A percentile compares a stretch with the other conserved stretches of the same genome.
Conservation (phyloP, 2,888 invertebrate species). For the Vannuccia rotundouncinata region DNA sequence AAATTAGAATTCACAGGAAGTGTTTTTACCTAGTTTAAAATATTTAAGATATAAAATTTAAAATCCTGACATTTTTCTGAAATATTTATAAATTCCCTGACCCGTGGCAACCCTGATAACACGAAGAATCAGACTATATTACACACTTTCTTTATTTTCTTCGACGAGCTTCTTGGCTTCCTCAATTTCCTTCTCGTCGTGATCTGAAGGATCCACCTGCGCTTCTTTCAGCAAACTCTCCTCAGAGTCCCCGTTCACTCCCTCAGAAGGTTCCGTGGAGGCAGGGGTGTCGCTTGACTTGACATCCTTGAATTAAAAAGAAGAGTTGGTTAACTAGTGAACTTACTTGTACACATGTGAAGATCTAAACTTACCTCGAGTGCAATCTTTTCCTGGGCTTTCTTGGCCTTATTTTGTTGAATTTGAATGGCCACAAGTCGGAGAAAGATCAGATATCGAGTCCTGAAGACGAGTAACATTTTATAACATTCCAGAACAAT, state of each 20-base stretch:
- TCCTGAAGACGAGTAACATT: constrained; percentile 45
- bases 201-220: constrained; percentile 55
- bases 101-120: too few species aligned
- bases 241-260: not conserved
- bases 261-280: not conserved
- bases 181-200: constrained; percentile 61
- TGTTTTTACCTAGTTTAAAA: too few species aligned
- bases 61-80: too few species aligned
- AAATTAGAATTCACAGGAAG: too few species aligned
- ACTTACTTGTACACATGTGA: too few species aligned
- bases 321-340: too few species aligned
- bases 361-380: too few species aligned
- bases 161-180: constrained; percentile 86
- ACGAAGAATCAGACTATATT: too few species aligned
- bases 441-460: constrained; percentile 81
- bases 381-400: constrained; percentile 45
- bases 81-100: too few species aligned
- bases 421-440: constrained; percentile 89
- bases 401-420: constrained; percentile 73
- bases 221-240: not conserved
- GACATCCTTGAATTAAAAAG: too few species aligned
- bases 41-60: too few species aligned
- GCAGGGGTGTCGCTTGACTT: too few species aligned
- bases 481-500: not conserved
- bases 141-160: constrained; percentile 69